Percentiles rank a stretch among this genome's conserved stretches.
phyloP scores from a whole-genome alignment of 2,888 invertebrate species.

The Sialis fuliginosa region DNA sequence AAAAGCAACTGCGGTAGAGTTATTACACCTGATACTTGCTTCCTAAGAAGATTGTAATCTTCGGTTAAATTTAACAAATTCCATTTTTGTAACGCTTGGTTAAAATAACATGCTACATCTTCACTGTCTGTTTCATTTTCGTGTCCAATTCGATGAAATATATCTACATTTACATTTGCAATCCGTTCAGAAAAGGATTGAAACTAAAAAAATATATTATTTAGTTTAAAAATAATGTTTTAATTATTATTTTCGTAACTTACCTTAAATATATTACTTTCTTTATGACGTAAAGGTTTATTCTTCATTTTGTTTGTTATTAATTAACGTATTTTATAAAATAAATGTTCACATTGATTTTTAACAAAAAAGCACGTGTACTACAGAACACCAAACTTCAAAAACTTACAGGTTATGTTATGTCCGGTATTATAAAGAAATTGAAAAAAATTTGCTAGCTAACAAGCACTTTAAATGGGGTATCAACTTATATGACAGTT shows the following conservation, averaged over 20 bases:
- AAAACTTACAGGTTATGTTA: too few relatives aligned
- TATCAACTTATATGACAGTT: too few relatives aligned
- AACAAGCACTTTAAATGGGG: too few relatives aligned
- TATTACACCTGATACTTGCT: slow-evolving; percentile 54
- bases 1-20: slow-evolving; percentile 74
- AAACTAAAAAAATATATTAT: slow-evolving; percentile 37
- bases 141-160: slow-evolving; percentile 69
- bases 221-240: slow-evolving; percentile 1
- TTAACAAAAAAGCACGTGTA: too few relatives aligned
- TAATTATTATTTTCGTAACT: slow-evolving; percentile 6
- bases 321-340: too few relatives aligned
- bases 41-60: slow-evolving; percentile 59
- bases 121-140: slow-evolving; percentile 47
- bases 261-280: slow-evolving; percentile 63
- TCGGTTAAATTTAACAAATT: slow-evolving; percentile 71
- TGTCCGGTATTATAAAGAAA: too few relatives aligned
- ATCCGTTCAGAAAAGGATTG: slow-evolving; percentile 78
- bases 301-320: slow-evolving; percentile 38
- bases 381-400: too few relatives aligned
- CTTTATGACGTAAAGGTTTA: slow-evolving; percentile 55
- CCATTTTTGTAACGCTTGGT: slow-evolving; percentile 76
- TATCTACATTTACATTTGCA: slow-evolving; percentile 69
- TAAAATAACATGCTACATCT: slow-evolving; percentile 60
- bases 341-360: too few relatives aligned
- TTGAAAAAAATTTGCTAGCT: too few relatives aligned